Evolutionary conservation across 2,797 vertebrate species (phyloP).

Genomic region (Cryptoblepharus egeriae): DNA sequence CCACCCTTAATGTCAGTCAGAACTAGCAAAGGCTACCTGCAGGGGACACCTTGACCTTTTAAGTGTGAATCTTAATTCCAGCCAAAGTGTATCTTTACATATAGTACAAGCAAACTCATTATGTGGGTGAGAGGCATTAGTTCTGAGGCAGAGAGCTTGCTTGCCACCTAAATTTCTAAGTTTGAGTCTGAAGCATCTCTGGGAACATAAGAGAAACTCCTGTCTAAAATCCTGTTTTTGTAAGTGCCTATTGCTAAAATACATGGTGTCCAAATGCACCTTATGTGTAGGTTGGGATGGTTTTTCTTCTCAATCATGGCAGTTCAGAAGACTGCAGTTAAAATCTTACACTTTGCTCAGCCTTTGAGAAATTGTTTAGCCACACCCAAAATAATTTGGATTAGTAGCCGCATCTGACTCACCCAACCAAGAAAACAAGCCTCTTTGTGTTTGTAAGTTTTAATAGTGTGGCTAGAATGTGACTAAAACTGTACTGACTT

Average conservation of each 20-base stretch:
- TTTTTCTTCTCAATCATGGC: background rate
- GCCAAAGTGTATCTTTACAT: background rate
- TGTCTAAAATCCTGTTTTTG: no score
- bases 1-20: no score
- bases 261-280: background rate
- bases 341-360: background rate
- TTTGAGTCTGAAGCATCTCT: no score
- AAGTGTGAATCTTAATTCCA: no score
- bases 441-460: constrained; percentile 33
- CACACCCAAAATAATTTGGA: background rate
- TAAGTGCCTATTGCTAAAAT: background rate
- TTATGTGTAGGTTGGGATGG: background rate
- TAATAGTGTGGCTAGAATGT: constrained; percentile 16
- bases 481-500: background rate
- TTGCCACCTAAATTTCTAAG: no score
- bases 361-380: constrained; percentile 30
- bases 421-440: constrained; percentile 2
- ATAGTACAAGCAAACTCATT: background rate
- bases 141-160: no score
- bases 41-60: no score
- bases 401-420: constrained; percentile 20
- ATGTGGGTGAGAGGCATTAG: background rate
- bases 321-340: constrained; percentile 7
- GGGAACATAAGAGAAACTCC: no score
- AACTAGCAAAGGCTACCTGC: no score